Percentiles rank a stretch among this genome's conserved stretches.
These are phyloP conservation scores for Leptobrachium leishanense DNA, from an alignment of 2,113 vertebrate species.

Conservation along the genomic window DNA sequence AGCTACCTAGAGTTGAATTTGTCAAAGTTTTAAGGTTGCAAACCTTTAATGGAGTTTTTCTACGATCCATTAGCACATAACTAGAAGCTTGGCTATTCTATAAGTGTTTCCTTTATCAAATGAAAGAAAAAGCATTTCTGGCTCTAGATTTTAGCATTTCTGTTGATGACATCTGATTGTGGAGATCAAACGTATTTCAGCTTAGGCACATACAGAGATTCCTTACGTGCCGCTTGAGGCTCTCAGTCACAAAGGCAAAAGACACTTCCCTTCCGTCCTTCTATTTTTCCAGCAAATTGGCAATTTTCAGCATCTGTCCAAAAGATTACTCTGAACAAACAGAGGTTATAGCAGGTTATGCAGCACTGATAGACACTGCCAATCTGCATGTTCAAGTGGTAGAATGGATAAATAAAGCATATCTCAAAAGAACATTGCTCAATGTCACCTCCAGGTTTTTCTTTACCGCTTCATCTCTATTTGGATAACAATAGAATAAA, in stretches of 20 bases:
- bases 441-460: slow-evolving; percentile 18
- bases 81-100: slow-evolving; percentile 52
- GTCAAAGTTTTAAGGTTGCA: slow-evolving; percentile 14
- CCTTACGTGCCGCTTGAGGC: slow-evolving; percentile 38
- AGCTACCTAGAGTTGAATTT: not conserved
- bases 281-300: slow-evolving; percentile 43
- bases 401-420: slow-evolving; percentile 49
- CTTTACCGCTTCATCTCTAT: not conserved
- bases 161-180: slow-evolving; percentile 49
- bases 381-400: slow-evolving; percentile 25
- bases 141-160: slow-evolving; percentile 49
- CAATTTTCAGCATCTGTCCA: slow-evolving; percentile 48
- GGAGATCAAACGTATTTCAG: slow-evolving; percentile 44
- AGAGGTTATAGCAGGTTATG: slow-evolving; percentile 42
- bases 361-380: slow-evolving; percentile 39
- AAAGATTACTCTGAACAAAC: slow-evolving; percentile 48
- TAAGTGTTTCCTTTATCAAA: slow-evolving; percentile 53
- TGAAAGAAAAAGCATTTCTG: slow-evolving; percentile 46
- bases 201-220: slow-evolving; percentile 39
- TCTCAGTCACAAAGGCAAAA: slow-evolving; percentile 32
- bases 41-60: slow-evolving; percentile 17
- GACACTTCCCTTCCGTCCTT: slow-evolving; percentile 43
- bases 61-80: slow-evolving; percentile 22
- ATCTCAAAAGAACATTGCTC: slow-evolving; percentile 25
- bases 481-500: not conserved